These are phyloP conservation scores for Crotalus tigris DNA, from an alignment of 2,113 vertebrate species.

Conservation along the genomic window DNA sequence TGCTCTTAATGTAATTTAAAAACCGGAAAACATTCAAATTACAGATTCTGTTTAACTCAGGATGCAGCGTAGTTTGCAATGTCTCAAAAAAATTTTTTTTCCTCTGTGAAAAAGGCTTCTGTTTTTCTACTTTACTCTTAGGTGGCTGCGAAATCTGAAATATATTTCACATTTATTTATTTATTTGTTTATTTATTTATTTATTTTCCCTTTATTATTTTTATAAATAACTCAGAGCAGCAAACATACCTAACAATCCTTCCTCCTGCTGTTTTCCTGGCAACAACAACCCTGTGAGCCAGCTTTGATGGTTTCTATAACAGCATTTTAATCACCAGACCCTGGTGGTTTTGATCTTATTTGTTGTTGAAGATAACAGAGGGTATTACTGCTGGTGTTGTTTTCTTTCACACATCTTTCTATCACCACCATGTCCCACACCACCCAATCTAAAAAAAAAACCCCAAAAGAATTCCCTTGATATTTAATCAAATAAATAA, in stretches of 20 bases:
- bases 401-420: background rate
- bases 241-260: background rate
- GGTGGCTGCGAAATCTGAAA: background rate
- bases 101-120: background rate
- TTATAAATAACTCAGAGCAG: background rate
- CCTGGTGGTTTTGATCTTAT: background rate
- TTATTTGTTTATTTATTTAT: background rate
- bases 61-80: background rate
- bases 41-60: background rate
- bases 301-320: background rate
- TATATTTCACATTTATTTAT: background rate
- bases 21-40: background rate
- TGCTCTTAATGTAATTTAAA: background rate
- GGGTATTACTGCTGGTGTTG: background rate
- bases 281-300: background rate
- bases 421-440: background rate
- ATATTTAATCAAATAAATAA: background rate
- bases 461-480: background rate
- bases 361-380: background rate
- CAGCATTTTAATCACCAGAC: background rate
- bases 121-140: background rate
- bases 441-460: background rate
- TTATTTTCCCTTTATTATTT: background rate
- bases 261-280: background rate
- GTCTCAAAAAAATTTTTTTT: background rate